Conservation (phyloP, 1,140 invertebrate genomes). For the Meloidogyne floridensis region DNA sequence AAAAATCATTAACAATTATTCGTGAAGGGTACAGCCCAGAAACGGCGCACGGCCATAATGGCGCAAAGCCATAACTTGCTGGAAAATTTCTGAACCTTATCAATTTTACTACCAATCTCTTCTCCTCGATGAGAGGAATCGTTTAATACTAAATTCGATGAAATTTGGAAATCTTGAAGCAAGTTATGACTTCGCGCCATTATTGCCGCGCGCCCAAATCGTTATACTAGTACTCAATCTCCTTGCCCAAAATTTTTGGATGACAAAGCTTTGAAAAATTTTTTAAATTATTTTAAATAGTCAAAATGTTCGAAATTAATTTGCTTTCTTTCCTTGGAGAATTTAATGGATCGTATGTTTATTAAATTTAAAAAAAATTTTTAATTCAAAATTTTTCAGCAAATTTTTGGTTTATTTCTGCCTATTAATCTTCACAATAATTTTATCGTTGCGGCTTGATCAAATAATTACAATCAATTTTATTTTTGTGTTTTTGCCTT, state of each 20-base stretch:
- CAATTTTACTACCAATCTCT: too few species aligned
- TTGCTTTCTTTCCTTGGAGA: not conserved
- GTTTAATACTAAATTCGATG: too few species aligned
- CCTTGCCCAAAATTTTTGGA: too few species aligned
- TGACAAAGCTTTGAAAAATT: not conserved
- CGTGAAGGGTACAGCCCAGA: not conserved
- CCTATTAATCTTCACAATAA: conserved; percentile 36
- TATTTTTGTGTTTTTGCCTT: conserved; percentile 40
- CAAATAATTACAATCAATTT: conserved; percentile 31
- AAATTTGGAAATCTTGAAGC: too few species aligned
- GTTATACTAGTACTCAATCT: too few species aligned
- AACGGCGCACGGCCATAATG: too few species aligned
- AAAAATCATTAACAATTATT: conserved; percentile 16
- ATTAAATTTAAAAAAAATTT: conserved; percentile 8
- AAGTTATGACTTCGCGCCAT: too few species aligned
- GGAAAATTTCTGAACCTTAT: too few species aligned
- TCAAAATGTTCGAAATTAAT: conserved; percentile 5
- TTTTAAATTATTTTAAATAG: not conserved
- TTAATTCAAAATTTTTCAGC: conserved; percentile 23
- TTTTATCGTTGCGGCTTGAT: conserved; percentile 43
- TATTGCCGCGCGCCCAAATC: too few species aligned
- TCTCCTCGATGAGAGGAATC: too few species aligned
- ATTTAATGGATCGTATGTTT: conserved; percentile 1
- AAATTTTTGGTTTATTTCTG: conserved; percentile 48
- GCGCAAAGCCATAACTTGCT: too few species aligned